A percentile compares a stretch with the other conserved stretches of the same genome.
Conservation (phyloP, 1,140 invertebrate species). For the Trichogramma pretiosum region DNA sequence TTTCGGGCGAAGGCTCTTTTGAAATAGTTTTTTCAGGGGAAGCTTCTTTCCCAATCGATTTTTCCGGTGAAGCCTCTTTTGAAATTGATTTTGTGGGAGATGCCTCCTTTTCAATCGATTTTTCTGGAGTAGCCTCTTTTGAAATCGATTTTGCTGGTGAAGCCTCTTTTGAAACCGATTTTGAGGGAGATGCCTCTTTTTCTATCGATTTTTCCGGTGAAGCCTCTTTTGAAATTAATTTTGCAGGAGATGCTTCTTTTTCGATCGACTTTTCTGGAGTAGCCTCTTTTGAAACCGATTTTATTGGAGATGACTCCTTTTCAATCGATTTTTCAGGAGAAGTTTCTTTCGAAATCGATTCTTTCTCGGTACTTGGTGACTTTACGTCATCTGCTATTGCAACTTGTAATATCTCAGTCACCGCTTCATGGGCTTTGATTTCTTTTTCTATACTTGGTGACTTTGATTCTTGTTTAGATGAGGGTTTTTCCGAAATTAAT, state of each 20-base stretch:
- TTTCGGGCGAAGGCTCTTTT: background rate
- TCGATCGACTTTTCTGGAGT: background rate
- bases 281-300: background rate
- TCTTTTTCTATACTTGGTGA: background rate
- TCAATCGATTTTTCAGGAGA: background rate
- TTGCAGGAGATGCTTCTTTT: background rate
- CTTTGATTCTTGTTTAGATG: too few species aligned
- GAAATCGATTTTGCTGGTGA: too few species aligned
- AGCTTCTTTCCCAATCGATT: constrained; percentile 2
- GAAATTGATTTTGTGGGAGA: too few species aligned
- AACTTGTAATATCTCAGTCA: too few species aligned
- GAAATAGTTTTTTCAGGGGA: background rate
- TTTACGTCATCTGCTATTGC: too few species aligned
- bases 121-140: too few species aligned
- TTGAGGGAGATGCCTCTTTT: too few species aligned
- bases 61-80: background rate
- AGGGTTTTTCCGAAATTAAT: too few species aligned
- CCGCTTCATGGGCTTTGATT: too few species aligned
- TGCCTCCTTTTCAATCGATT: background rate
- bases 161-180: too few species aligned
- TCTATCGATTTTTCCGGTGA: too few species aligned
- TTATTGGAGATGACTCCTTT: background rate
- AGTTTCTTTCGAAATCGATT: background rate
- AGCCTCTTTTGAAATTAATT: background rate
- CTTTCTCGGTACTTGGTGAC: too few species aligned